Evolutionary conservation across 1,140 invertebrate species (phyloP), one percentile per base, ranked within the genome.

Genomic region (Temnothorax nylanderi): DNA sequence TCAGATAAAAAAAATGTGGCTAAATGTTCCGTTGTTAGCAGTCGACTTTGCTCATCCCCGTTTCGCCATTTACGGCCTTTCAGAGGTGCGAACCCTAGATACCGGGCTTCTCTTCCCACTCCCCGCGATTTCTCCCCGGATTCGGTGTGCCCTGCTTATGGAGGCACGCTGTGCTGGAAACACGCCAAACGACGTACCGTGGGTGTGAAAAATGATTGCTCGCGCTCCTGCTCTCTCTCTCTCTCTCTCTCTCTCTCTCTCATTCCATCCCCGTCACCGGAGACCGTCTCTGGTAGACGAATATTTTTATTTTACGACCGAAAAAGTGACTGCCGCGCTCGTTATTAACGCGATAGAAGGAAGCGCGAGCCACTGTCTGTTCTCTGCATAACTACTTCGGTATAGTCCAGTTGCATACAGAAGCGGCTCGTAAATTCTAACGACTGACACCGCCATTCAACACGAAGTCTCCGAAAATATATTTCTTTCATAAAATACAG

Each of bases 131-230:
- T 62, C 58, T 80, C 69, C 65, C 26, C 10, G 54, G 47, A 88
- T 58, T 64, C 37, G 74, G 51, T 34, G 58, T 71, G 58, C 44
- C 74, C 64, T 49, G 69, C 58, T 91, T 86, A 88, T 75, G 54
- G 10, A 85, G 87, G 64, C 64, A 65, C 82, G 85, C 86, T 49
- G 85, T 37, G 76, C 88, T 93, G 93, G 93, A 93, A 86, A 80
- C 60, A 49, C 26, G 92, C 93, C 92, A 92, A 93, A 87, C 88
- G 80, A 89, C 85, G 88, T 88, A 87, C 72, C 49, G 60, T 54
- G 75, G 58, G 18, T 41, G 47, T 54, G 60, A 91, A 91, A 92
- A 93, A 85, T 89, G 90, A 91, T 91, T 92, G 88, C 86, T 69
- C 44, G 74, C 71, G 71, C 54, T 51, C 58, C 44, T 34, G 47